phyloP scores from a whole-genome alignment of 1,140 invertebrate species.

The Drosophila pectinifera region DNA sequence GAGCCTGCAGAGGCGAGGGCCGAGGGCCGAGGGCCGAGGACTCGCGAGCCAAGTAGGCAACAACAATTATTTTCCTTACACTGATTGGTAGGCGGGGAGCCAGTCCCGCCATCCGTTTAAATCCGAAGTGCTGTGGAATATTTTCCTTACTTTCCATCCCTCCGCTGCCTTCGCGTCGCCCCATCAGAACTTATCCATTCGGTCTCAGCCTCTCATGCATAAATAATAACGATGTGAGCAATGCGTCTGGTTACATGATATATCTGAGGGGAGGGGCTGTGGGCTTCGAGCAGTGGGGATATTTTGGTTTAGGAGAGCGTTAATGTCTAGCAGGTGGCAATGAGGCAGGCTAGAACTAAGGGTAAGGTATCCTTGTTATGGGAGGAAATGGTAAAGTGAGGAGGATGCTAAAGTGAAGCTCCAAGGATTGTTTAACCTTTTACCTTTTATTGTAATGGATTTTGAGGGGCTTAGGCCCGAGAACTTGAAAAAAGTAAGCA shows the following conservation, averaged over 20 bases:
- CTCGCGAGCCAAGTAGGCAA: slow-evolving; percentile 40
- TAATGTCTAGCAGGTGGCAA: slow-evolving; percentile 50
- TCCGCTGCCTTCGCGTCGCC: background rate
- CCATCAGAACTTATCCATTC: slow-evolving; percentile 13
- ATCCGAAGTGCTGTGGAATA: slow-evolving; percentile 32
- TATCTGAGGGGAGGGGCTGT: slow-evolving; percentile 4
- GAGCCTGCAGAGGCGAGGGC: slow-evolving; percentile 12
- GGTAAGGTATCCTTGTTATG: background rate
- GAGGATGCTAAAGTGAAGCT: no score
- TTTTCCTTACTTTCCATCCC: background rate
- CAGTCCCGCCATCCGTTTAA: slow-evolving; percentile 21
- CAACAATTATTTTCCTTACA: slow-evolving; percentile 59
- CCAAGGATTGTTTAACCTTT: no score
- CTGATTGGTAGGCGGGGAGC: slow-evolving; percentile 36
- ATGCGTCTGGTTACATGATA: slow-evolving; percentile 58
- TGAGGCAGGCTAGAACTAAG: slow-evolving; percentile 1
- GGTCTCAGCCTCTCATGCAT: slow-evolving; percentile 46
- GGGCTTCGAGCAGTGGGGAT: slow-evolving; percentile 8
- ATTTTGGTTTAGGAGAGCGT: slow-evolving; percentile 17
- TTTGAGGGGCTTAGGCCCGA: no score
- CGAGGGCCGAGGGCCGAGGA: slow-evolving; percentile 20
- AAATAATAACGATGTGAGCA: slow-evolving; percentile 65
- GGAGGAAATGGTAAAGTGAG: no score
- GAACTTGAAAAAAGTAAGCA: no score
- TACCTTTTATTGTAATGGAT: no score